Base-by-base conservation (phyloP, 2,888 invertebrate species). In the Tipula confusa region DNA sequence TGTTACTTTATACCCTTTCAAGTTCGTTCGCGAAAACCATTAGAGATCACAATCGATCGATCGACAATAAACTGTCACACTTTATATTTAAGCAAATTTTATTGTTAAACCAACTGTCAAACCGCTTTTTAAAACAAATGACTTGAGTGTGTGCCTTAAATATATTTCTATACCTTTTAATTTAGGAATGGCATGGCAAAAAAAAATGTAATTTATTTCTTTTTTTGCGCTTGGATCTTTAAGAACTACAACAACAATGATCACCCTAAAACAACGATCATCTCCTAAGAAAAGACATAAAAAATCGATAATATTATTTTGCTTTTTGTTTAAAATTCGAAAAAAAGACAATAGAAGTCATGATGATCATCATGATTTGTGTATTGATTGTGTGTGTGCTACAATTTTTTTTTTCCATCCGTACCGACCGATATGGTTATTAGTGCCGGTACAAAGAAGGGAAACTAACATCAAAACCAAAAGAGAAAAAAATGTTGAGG, bases 351-450 rank as follows among this genome's bases (percentile, higher is more conserved):
- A 80, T 80, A 31, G n/a, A 80, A 31, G 29, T 80, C 31, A 31
- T 79, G 28, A 79, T 79, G 79, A 79, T 79, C 79, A 79, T 29
- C 80, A 80, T 80, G 31, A 80, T 29, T 80, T 29, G 80, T 80
- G 80, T 80, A 80, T 29, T 29, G 31, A 29, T 80, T 80, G 64
- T 64, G 64, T 64, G 24, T 64, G 64, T 64, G 48, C 4, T 64
- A 64, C 64, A 64, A 64, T 18, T 64, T 64, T 64, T 64, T 64
- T 64, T 64, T 11, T 7, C n/a, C n/a, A n/a, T n/a, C n/a, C n/a
- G 24, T 29, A 18, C 80, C 80, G 80, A 80, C 80, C 31, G 80
- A 29, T 80, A 80, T 80, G 80, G 80, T 80, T 80, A 80, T 80
- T 80, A 80, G 29, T 80, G 64, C 64, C 64, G 64, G 64, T 64